Conservation (phyloP, 2,888 invertebrate genomes). For the Dryomyza anilis region DNA sequence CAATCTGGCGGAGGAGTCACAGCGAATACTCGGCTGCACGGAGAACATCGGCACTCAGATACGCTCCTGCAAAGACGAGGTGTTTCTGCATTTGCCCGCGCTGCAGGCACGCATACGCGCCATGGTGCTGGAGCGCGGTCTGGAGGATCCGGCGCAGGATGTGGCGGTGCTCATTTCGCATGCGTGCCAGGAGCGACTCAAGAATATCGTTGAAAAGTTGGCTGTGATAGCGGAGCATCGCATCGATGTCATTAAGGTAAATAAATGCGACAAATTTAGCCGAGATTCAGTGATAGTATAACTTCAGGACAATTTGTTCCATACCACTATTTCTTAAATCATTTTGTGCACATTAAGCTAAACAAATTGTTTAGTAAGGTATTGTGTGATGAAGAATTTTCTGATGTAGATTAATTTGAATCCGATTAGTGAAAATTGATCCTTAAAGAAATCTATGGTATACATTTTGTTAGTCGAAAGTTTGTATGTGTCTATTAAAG, state of each 20-base stretch:
- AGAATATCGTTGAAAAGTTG: constrained; percentile 88
- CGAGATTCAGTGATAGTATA: not conserved
- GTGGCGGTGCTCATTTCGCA: constrained; percentile 91
- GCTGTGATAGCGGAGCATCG: constrained; percentile 94
- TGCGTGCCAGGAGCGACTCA: constrained; percentile 91
- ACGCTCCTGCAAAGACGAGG: constrained; percentile 91
- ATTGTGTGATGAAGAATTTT: too few relatives aligned
- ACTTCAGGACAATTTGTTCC: too few relatives aligned
- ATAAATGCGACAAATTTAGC: not conserved
- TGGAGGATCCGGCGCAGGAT: constrained; percentile 83
- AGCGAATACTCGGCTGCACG: constrained; percentile 88
- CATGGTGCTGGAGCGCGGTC: constrained; percentile 74
- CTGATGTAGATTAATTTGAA: too few relatives aligned
- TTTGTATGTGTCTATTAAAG: too few relatives aligned
- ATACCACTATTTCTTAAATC: too few relatives aligned
- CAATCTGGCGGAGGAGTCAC: constrained; percentile 94
- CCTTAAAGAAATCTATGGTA: too few relatives aligned
- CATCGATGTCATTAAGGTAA: constrained; percentile 87
- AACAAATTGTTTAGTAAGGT: too few relatives aligned
- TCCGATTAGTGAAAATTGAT: too few relatives aligned
- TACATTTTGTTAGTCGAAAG: too few relatives aligned
- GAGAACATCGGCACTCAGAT: constrained; percentile 89
- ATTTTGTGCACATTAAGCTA: too few relatives aligned
- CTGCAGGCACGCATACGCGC: constrained; percentile 79
- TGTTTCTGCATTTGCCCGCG: constrained; percentile 77